Evolutionary conservation across 2,888 invertebrate species (phyloP).

Genomic region (Zelleria hepariella): DNA sequence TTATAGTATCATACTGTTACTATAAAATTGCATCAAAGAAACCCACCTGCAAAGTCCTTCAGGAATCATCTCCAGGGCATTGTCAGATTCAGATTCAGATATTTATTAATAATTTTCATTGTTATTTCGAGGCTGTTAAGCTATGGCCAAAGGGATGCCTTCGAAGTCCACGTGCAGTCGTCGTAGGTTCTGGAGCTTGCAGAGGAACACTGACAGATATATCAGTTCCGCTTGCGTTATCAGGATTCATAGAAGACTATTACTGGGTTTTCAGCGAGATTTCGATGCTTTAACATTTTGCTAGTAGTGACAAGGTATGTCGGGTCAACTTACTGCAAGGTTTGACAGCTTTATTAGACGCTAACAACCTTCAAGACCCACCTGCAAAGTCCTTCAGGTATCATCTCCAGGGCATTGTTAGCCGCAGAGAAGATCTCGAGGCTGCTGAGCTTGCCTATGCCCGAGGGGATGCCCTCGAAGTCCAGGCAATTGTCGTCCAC

Average conservation of each 20-base stretch:
- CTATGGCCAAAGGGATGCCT: conserved; percentile 96
- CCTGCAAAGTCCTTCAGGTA: conserved; percentile 97
- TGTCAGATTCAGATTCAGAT: conserved; percentile 97
- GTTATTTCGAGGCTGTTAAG: conserved; percentile 93
- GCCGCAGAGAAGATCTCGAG: conserved; percentile 97
- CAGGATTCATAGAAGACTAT: too few species aligned
- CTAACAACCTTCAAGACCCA: conserved; percentile 31
- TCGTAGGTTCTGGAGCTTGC: conserved; percentile 86
- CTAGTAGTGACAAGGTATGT: too few species aligned
- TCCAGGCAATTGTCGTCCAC: conserved; percentile 96
- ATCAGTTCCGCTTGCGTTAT: too few species aligned
- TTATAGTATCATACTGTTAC: too few species aligned
- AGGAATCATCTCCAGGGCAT: conserved; percentile 97
- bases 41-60: conserved; percentile 93
- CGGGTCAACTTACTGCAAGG: too few species aligned
- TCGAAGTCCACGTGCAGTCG: conserved; percentile 97
- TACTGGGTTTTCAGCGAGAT: too few species aligned
- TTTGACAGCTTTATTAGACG: too few species aligned
- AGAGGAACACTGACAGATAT: conserved; percentile 86
- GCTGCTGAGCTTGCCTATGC: conserved; percentile 94
- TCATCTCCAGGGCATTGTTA: conserved; percentile 96
- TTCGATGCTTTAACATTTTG: too few species aligned
- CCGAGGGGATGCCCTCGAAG: conserved; percentile 98
- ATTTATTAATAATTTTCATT: too few species aligned
- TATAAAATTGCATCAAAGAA: too few species aligned